Conservation (phyloP, 2,797 vertebrate species). For the Antrozous pallidus region DNA sequence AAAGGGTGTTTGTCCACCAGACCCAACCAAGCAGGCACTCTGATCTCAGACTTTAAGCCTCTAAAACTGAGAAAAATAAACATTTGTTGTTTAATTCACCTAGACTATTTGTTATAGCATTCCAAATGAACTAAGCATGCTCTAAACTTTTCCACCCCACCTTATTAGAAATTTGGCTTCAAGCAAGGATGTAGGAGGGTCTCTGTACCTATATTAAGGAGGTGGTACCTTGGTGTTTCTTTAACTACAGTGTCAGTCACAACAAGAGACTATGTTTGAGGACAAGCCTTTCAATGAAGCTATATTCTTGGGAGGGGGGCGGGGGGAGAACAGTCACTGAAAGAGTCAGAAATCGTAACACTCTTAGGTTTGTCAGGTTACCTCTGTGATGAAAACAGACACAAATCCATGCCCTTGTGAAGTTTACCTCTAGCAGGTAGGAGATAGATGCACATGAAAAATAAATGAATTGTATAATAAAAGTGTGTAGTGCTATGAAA, state of each 20-base stretch:
- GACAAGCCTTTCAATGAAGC: neutral
- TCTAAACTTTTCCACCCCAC: neutral
- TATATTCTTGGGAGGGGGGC: neutral
- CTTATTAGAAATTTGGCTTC: neutral
- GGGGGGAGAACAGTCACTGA: neutral
- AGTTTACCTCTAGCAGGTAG: neutral
- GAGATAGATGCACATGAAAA: neutral
- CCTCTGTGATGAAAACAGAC: neutral
- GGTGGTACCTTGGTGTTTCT: neutral
- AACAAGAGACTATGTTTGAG: neutral
- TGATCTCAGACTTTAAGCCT: neutral
- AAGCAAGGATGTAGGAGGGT: rapidly evolving
- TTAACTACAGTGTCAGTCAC: neutral
- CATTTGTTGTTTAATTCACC: neutral
- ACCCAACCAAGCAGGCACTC: neutral
- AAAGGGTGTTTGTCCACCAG: neutral
- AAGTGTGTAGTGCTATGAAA: neutral
- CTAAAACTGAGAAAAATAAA: neutral
- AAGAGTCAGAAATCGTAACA: neutral
- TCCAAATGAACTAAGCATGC: neutral
- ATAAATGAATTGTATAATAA: neutral
- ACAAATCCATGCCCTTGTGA: neutral
- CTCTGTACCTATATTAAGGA: neutral
- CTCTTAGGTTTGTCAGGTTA: neutral
- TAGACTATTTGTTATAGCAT: neutral